These are phyloP conservation scores for Hypomecis punctinalis DNA, from an alignment of 2,888 invertebrate genomes.

Conservation along the genomic window DNA sequence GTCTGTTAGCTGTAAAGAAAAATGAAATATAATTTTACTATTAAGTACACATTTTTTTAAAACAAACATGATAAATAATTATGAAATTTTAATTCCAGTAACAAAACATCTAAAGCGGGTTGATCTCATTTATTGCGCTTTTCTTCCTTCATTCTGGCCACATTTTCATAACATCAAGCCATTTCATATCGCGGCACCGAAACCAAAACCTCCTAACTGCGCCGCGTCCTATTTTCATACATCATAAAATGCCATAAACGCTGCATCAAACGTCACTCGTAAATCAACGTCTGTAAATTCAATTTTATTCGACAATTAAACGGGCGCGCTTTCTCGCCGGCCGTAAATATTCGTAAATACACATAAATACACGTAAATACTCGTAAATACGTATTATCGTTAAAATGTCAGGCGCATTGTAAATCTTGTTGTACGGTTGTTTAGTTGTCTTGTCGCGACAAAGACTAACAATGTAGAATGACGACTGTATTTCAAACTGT, in stretches of 20 bases:
- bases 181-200: neutral
- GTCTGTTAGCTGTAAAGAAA: too few species aligned
- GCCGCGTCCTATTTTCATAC: constrained; percentile 23
- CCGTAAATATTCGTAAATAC: constrained; percentile 66
- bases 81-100: too few species aligned
- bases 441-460: constrained; percentile 42
- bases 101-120: too few species aligned
- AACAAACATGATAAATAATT: too few species aligned
- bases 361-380: constrained; percentile 81
- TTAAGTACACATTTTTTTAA: too few species aligned
- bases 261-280: constrained; percentile 46
- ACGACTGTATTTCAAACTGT: constrained; percentile 34
- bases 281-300: constrained; percentile 81
- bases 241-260: constrained; percentile 34
- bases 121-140: too few species aligned
- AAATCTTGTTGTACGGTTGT: constrained; percentile 57
- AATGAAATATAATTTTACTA: too few species aligned
- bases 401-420: constrained; percentile 80
- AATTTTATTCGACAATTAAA: constrained; percentile 85
- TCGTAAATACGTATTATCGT: constrained; percentile 84
- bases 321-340: constrained; percentile 77
- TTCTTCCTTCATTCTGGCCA: too few species aligned
- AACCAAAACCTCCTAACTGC: constrained; percentile 11
- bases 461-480: constrained; percentile 41
- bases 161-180: constrained; percentile 1